These are phyloP conservation scores for Laothoe populi DNA, from an alignment of 2,888 invertebrate species.

Conservation along the genomic window DNA sequence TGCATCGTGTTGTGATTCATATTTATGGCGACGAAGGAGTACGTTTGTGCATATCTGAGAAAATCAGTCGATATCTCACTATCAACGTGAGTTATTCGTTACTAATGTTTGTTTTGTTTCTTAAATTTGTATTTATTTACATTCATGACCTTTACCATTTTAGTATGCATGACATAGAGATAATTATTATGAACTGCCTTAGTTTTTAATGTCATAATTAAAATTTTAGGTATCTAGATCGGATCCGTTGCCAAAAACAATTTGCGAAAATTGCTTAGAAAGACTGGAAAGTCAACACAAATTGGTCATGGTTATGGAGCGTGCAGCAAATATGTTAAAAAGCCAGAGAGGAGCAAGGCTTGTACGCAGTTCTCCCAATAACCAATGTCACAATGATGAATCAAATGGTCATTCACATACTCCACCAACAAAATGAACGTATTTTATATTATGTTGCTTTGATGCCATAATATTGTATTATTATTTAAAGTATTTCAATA, in stretches of 20 bases:
- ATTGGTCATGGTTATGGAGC: slow-evolving; percentile 76
- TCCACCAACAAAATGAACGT: slow-evolving; percentile 14
- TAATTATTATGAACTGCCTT: no score
- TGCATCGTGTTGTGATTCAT: slow-evolving; percentile 93
- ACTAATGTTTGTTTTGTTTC: no score
- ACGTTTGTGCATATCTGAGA: slow-evolving; percentile 89
- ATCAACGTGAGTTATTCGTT: slow-evolving; percentile 87
- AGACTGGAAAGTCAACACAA: slow-evolving; percentile 85
- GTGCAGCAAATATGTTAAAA: slow-evolving; percentile 72
- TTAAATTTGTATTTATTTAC: no score
- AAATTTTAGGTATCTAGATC: slow-evolving; percentile 84
- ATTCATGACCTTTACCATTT: no score
- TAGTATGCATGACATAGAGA: no score
- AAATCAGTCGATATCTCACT: slow-evolving; percentile 92
- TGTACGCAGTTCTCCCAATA: slow-evolving; percentile 25
- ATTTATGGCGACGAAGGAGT: slow-evolving; percentile 92
- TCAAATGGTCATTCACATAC: slow-evolving; percentile 5
- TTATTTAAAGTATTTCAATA: no score
- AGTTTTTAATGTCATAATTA: slow-evolving; percentile 11
- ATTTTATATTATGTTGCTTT: background rate
- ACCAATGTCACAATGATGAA: slow-evolving; percentile 20
- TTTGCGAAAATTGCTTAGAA: slow-evolving; percentile 85
- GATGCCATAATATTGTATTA: no score
- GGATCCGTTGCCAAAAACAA: slow-evolving; percentile 89
- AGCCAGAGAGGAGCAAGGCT: slow-evolving; percentile 51